Conservation (phyloP, 2,888 invertebrate genomes). For the Polydesmus complanatus region DNA sequence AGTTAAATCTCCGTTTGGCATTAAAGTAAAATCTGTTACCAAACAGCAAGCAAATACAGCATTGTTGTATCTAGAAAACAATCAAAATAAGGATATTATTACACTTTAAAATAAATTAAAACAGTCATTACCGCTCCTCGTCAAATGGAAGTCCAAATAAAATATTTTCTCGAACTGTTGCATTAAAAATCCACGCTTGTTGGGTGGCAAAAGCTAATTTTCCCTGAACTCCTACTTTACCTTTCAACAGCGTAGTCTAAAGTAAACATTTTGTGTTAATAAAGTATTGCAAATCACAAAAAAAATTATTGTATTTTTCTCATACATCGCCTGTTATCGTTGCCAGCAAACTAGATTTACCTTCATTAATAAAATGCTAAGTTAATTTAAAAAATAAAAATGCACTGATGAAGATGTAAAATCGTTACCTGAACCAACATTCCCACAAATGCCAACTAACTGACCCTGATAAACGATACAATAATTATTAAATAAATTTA, state of each 20-base stretch:
- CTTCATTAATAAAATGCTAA: too few relatives aligned
- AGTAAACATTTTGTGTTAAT: too few relatives aligned
- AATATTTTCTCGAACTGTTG: constrained; percentile 35
- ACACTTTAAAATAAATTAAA: neutral
- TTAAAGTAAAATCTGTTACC: constrained; percentile 33
- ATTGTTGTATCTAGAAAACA: constrained; percentile 28
- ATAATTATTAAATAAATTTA: neutral
- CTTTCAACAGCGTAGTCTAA: constrained; percentile 22
- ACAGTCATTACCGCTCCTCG: constrained; percentile 24
- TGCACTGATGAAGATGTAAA: too few relatives aligned
- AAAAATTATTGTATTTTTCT: neutral
- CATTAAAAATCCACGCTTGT: constrained; percentile 36
- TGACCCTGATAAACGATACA: constrained; percentile 31
- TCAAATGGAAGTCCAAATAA: constrained; percentile 34
- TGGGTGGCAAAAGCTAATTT: constrained; percentile 34
- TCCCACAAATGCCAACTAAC: constrained; percentile 43
- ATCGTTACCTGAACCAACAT: constrained; percentile 44
- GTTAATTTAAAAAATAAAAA: too few relatives aligned
- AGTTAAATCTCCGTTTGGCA: constrained; percentile 36
- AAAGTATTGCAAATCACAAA: neutral
- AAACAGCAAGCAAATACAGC: constrained; percentile 34
- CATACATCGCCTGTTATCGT: constrained; percentile 40
- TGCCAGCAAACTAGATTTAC: constrained; percentile 42
- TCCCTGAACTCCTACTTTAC: constrained; percentile 31
- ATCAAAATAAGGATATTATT: neutral